Evolutionary conservation across 2,888 invertebrate species (phyloP).

Genomic region (Monopis laevigella): DNA sequence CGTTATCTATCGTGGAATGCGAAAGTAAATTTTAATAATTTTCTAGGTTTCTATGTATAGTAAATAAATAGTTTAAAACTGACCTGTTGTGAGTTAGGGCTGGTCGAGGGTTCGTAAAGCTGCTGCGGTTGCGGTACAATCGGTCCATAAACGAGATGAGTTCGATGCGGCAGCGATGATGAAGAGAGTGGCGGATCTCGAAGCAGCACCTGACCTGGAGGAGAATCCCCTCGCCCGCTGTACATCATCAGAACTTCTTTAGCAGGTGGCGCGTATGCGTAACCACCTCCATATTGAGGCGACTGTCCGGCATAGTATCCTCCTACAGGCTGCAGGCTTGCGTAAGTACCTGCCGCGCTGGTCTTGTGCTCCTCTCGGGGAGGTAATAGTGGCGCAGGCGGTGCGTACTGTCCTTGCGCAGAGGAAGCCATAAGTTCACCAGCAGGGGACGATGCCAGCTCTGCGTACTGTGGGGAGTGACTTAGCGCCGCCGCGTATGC

Average conservation of each 20-base stretch:
- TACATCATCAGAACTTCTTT: slow-evolving; percentile 38
- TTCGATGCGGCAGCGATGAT: slow-evolving; percentile 62
- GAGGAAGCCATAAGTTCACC: slow-evolving; percentile 50
- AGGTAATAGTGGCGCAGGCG: too few species aligned
- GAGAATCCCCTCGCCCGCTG: slow-evolving; percentile 52
- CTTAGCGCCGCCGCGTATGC: slow-evolving; percentile 35
- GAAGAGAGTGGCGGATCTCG: slow-evolving; percentile 76
- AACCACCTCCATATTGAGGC: slow-evolving; percentile 24
- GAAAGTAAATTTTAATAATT: too few species aligned
- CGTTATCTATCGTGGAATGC: slow-evolving; percentile 33
- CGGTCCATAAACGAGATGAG: slow-evolving; percentile 57
- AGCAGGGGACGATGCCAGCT: too few species aligned
- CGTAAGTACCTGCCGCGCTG: slow-evolving; percentile 62
- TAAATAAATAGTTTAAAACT: too few species aligned
- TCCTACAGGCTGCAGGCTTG: slow-evolving; percentile 72
- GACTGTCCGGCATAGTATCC: slow-evolving; percentile 32
- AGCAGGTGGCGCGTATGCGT: slow-evolving; percentile 28
- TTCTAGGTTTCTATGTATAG: too few species aligned
- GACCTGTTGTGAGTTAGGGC: slow-evolving; percentile 68
- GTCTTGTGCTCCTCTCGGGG: slow-evolving; percentile 35
- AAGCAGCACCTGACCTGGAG: slow-evolving; percentile 68
- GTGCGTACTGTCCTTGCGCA: slow-evolving; percentile 45
- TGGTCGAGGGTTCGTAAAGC: slow-evolving; percentile 63
- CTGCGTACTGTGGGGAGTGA: slow-evolving; percentile 27
- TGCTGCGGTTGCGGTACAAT: slow-evolving; percentile 52